Evolutionary conservation across 2,113 vertebrate genomes (phyloP), one percentile per base, ranked within the genome.

Genomic region (Rhineura floridana): DNA sequence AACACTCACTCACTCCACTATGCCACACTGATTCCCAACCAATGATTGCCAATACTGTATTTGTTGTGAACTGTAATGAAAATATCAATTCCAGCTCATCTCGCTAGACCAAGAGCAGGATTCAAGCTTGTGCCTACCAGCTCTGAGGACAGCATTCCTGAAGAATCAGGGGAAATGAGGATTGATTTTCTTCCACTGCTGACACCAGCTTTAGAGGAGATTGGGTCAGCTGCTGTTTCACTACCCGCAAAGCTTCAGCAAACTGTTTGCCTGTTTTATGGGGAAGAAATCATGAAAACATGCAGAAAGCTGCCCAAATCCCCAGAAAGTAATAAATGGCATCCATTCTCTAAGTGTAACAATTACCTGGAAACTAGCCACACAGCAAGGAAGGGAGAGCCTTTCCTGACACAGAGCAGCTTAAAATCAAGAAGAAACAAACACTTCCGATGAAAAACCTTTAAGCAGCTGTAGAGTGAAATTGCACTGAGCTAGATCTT

Each of bases 271-370:
- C 25, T 39, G 1, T 21, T 46, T 72, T 72, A 62, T 59, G 23
- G 7, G 25, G 30, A 33, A 79, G 85, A 72, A 50, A 73, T 42
- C n/a, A 30, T 59, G 85, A 94, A 94, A 4, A 72, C 7, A 8
- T 92, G 87, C 85, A 87, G 89, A 91, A 90, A 17, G 28, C 52
- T 81, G 67, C 59, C 63, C 65, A 78, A 79, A 84, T 75, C 81
- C 83, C 92, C 81, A 83, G 90, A 93, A 95, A 92, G 87, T 36
- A 72, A 55, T 25, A 2, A 59, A 91, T 88, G 73, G 89, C 79
- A 79, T 79, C 90, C 89, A 93, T 94, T 95, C 89, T 88, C 77
- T 86, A 21, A 91, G 89, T 86, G n/a, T 90, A 94, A 96, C 95
- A 96, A 96, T 95, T 93, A 89, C 44, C 0, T 33, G 95, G 93